These are phyloP conservation scores for Ctenochaetus hawaiiensis DNA, from an alignment of 2,797 vertebrate species.

Conservation along the genomic window DNA sequence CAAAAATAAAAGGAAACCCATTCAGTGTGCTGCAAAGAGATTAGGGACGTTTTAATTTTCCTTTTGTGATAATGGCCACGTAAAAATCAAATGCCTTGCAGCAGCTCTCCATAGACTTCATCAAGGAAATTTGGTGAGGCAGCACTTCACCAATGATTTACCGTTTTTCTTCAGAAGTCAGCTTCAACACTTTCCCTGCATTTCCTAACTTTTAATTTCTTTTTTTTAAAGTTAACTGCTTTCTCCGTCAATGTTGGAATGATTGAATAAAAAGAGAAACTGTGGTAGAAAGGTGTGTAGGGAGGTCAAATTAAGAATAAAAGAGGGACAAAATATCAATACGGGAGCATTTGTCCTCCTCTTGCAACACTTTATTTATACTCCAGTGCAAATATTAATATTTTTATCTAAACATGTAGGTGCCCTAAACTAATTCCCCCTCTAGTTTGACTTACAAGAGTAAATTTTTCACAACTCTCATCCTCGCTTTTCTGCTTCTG, in stretches of 20 bases:
- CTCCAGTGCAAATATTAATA: no score
- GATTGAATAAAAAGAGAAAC: neutral
- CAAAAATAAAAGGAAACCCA: slow-evolving; percentile 41
- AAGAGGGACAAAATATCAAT: no score
- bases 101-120: slow-evolving; percentile 52
- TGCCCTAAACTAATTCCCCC: no score
- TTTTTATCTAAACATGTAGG: no score
- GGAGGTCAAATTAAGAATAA: neutral
- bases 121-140: slow-evolving; percentile 49
- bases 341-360: no score
- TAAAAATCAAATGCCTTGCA: slow-evolving; percentile 57
- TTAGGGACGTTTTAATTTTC: slow-evolving; percentile 53
- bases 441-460: no score
- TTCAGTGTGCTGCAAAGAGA: slow-evolving; percentile 37
- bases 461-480: no score
- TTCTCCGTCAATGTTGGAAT: slow-evolving; percentile 6
- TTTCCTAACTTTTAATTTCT: slow-evolving; percentile 42
- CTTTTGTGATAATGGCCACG: slow-evolving; percentile 24
- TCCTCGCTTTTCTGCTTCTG: no score
- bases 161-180: neutral
- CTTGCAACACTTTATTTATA: no score
- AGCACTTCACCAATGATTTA: slow-evolving; percentile 45
- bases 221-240: slow-evolving; percentile 27
- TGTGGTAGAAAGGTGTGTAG: neutral
- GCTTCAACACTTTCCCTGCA: slow-evolving; percentile 23